phyloP scores from a whole-genome alignment of 2,113 vertebrate genomes.

The Myiagra hebetior region DNA sequence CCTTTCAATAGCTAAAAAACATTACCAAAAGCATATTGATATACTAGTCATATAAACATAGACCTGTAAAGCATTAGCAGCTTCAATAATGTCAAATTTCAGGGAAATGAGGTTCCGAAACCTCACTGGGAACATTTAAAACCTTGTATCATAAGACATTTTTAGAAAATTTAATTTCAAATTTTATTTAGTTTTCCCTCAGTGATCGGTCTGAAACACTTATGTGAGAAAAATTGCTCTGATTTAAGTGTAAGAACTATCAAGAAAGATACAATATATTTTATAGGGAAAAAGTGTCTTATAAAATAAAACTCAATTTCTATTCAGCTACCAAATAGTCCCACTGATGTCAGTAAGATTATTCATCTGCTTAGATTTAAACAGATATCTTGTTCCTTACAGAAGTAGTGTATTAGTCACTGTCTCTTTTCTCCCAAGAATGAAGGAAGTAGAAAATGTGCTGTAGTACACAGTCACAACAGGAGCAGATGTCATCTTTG shows the following conservation, averaged over 20 bases:
- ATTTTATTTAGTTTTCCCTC: neutral
- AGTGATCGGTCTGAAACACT: neutral
- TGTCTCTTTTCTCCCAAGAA: neutral
- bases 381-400: neutral
- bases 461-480: neutral
- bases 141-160: neutral
- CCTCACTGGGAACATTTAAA: neutral
- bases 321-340: neutral
- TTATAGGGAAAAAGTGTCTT: neutral
- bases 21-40: neutral
- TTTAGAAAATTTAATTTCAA: neutral
- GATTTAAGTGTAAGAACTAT: neutral
- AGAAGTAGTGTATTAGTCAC: neutral
- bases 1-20: neutral
- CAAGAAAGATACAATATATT: neutral
- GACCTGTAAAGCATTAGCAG: neutral
- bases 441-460: neutral
- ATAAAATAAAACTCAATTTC: neutral
- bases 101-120: neutral
- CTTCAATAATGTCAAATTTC: neutral
- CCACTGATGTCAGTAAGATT: neutral
- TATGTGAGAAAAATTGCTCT: neutral
- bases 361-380: neutral
- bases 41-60: neutral
- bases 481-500: neutral